Base-by-base conservation (phyloP, 1,140 invertebrate genomes). In the Diprion similis region DNA sequence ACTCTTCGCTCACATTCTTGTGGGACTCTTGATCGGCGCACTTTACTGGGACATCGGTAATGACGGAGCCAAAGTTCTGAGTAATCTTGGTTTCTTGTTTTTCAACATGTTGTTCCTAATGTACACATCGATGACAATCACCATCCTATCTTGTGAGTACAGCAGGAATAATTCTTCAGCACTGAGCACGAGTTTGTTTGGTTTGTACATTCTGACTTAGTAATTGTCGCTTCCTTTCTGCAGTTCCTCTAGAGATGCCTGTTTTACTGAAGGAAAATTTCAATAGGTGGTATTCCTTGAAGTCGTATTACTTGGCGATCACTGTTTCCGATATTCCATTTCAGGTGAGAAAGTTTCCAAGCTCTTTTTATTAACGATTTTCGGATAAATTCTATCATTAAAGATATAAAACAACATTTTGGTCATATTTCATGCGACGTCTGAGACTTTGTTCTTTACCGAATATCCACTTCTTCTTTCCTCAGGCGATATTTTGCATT, bases 101-200 rank as follows among this genome's bases (percentile, higher is more conserved):
- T 99, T 99, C 92, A 98, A 97, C 84, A 96, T 99, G 94, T 89
- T 99, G 76, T 99, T 99, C 90, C 92, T 99, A 66, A 98, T 99
- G 95, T 99, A 99, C 89, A 98, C 97, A 1, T 97, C 97, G 0
- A 97, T 99, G 93, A 99, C 98, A 84, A 97, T 98, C 73, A 99
- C 97, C 10, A 97, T 99, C 83, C 91, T 99, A 73, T 98, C 97
- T 78, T 99, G 96, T 97, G 89, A 94, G 93, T 91, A 74, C 47
- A 64, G 65, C 68, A 66, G 48, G 64, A 15, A 11, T 73, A 45
- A 51, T 46, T 71, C 75, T 78, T 78, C 68, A 6, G 24, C 2
- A 37, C 6, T 37, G 6, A 37, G 6, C 24, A 37, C 24, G 24
- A 37, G 24, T 37, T 37, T 37, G 24, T 37, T 37, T 37, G 24